Percentiles rank a stretch among this genome's conserved stretches.
These are phyloP conservation scores for Podotricha telesiphe DNA, from an alignment of 2,888 invertebrate genomes.

Conservation along the genomic window DNA sequence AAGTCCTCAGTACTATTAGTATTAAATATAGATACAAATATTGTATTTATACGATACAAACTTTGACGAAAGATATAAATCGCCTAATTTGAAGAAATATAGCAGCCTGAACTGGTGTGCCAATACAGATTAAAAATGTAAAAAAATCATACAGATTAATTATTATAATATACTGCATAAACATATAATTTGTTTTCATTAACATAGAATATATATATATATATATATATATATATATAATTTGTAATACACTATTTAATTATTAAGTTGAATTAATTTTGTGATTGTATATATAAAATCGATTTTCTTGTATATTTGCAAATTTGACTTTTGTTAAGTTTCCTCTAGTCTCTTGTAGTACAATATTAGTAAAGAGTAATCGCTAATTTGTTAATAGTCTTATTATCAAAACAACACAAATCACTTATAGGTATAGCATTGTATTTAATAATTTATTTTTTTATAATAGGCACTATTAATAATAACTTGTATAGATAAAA, in stretches of 20 bases:
- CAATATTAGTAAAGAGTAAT: background rate
- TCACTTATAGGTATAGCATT: no score
- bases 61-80: background rate
- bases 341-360: conserved; percentile 14
- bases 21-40: no score
- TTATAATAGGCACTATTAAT: background rate
- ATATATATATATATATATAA: no score
- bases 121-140: background rate
- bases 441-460: background rate
- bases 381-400: conserved; percentile 1
- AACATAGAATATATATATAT: no score
- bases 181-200: no score
- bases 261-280: background rate
- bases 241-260: background rate
- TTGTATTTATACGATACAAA: no score
- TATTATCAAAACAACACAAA: background rate
- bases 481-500: background rate
- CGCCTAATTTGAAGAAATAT: background rate
- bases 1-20: no score
- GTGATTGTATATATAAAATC: background rate
- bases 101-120: background rate
- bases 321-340: conserved; percentile 12
- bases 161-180: background rate
- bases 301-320: conserved; percentile 1
- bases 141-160: background rate